Evolutionary conservation across 1,140 invertebrate genomes (phyloP), one percentile per base, ranked within the genome.

Genomic region (Heliconius hermathena): DNA sequence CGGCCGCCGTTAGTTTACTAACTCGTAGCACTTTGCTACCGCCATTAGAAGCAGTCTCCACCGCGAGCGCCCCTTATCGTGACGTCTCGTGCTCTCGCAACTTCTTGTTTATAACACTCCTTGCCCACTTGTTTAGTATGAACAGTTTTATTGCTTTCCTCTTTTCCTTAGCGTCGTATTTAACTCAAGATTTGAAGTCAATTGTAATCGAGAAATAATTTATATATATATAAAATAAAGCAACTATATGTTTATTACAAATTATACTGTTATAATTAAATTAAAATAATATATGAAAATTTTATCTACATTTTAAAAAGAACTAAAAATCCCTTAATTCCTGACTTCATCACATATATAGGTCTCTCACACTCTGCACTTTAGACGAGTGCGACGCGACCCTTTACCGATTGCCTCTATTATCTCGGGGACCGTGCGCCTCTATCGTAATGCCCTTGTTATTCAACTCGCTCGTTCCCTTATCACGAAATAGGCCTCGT

Each of bases 401-500:
- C 79, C 80, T 78, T 84, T 80, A 72, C 83, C 86, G 83, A 88
- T 89, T 91, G 88, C 85, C 88, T 83, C 60, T 81, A 85, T 87
- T 90, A 89, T 89, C 86, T 86, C 78, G 76, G 77, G 84, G 83
- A 85, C 85, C 85, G 83, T 80, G 74, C 71, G 78, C 84, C 83
- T 80, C 82, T 85, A 82, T 84, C 86, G 81, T 83, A 87, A 88
- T 88, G 86, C 87, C 86, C 87, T 49, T 76, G 76, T 70, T 85
- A 89, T 89, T 90, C 86, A 89, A 89, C 83, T 88, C 84, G 88
- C 82, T 88, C 86, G 84, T 84, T 89, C 87, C 87, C 87, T 93
- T 92, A 92, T 93, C 88, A 86, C 85, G 87, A 91, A 93, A 91
- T 92, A 92, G 88, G 86, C 87, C 88, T 87, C 85, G 84, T 87